A percentile compares a stretch with the other conserved stretches of the same genome.
phyloP scores from a whole-genome alignment of 2,797 vertebrate genomes.

The Manis javanica region DNA sequence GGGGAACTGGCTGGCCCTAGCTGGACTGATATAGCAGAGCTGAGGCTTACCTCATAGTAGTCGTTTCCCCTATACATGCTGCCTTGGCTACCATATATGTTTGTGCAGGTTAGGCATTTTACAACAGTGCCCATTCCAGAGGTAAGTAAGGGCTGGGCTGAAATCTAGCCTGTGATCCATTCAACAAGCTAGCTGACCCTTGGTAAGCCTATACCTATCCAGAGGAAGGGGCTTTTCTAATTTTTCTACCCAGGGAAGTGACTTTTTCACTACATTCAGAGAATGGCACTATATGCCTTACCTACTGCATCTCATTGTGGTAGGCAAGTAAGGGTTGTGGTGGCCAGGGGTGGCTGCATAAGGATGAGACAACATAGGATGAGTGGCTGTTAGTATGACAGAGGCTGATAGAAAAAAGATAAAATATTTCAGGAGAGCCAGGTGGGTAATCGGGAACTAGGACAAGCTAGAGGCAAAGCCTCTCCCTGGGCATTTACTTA shows the following conservation, averaged over 20 bases:
- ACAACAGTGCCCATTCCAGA: not conserved
- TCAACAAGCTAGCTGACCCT: not conserved
- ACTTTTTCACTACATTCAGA: not conserved
- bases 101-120: not conserved
- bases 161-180: constrained; percentile 27
- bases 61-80: not conserved
- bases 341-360: not conserved
- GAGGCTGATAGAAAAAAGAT: not conserved
- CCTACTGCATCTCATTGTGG: not conserved
- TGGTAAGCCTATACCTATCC: not conserved
- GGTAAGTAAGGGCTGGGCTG: not conserved
- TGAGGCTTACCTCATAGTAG: not conserved
- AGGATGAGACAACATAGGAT: not conserved
- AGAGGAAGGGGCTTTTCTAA: not conserved
- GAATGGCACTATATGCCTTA: not conserved
- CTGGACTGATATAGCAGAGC: not conserved
- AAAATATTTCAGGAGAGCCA: not conserved
- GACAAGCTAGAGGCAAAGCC: not conserved
- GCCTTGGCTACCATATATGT: not conserved
- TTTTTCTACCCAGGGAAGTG: not conserved
- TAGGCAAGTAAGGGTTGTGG: not conserved
- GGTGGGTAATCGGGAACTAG: not conserved
- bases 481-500: not conserved
- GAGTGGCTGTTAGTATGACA: not conserved
- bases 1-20: not conserved